Evolutionary conservation across 2,797 vertebrate species (phyloP), one percentile per base, ranked within the genome.

Genomic region (Gallirallus australis): DNA sequence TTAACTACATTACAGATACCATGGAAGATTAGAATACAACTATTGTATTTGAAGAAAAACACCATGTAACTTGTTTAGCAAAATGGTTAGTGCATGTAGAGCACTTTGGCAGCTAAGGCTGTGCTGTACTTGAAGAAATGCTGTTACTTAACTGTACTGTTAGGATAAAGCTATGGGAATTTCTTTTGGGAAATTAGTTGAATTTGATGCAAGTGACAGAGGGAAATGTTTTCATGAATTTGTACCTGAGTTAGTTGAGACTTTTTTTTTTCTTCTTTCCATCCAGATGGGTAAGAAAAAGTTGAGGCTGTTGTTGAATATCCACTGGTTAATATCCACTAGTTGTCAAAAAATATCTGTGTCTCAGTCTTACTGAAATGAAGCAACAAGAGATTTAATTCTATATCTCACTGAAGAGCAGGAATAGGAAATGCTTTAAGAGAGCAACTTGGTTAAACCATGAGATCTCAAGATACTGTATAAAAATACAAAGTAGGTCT

Each of bases 401-500:
- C n/a, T 52, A 1, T 57, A 33, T 82, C 33, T 48, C 33, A 33
- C 37, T 70, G 33, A 89, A 79, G 33, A 39, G 73, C 37, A 86
- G 37, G 39, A 21, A 47, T 84, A 63, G n/a, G 18, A 86, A 37
- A 27, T 91, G 19, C 56, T 87, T 47, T 73, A 61, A 39, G 68
- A 85, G 71, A 82, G 42, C 75, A 93, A 48, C 24, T 90, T 80
- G 56, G 39, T 87, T 85, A 66, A 94, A 65, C 92, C 45, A 15
- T 70, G 37, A 35, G 45, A 47, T 86, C 28, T 69, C 14, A 28
- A 82, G 75, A 63, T 85, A 82, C 47, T 0, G 0, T 69, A 48
- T 50, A 72, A 50, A 90, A 84, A 21, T 57, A 94, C 50, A 86
- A 96, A 89, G 50, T 56, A 70, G 66, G 19, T 90, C 52, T 92